Base-by-base conservation (phyloP, 2,888 invertebrate genomes). In the Macaria liturata region DNA sequence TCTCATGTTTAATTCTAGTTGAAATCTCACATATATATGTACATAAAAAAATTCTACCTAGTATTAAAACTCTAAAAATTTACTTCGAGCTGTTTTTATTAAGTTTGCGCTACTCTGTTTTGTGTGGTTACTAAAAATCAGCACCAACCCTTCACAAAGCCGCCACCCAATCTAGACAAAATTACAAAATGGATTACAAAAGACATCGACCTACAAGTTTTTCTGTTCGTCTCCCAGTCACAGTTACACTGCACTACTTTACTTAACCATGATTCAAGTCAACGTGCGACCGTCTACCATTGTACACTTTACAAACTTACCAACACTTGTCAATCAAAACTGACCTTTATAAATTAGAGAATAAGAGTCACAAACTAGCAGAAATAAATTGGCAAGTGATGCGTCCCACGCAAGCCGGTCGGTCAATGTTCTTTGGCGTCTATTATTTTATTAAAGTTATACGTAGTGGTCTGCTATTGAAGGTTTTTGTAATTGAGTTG, bases 161-260 rank as follows among this genome's bases (percentile, higher is more conserved):
- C 47, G 49, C 57, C 49, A 51, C 37, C 31, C 34, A 34, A 52
- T 46, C 37, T 43, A 49, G 20, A 32, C 32, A 40, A 54, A 59
- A 55, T 55, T 55, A 55, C 55, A 51, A 59, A 52, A 59, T 59
- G 32, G 51, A 58, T 67, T 62, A 67, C 65, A 58, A 65, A 65
- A 67, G 60, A 56, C 61, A n/a, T 46, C 59, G 59, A 61, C 48
- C 58, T 30, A 43, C 54, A 30, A 60, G 56, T 63, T 64, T 66
- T 64, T 68, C 56, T 44, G 32, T 47, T 48, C 32, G 20, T 44
- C 53, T 57, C 49, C 68, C 77, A 72, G 76, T 61, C 83, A 81
- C 82, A 83, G 83, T 84, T 80, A 84, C 77, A 88, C 79, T 85
- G 88, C 78, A 81, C 88, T 86, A 88, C 72, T 89, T 85, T 76